phyloP scores from a whole-genome alignment of 2,888 invertebrate genomes.

The Scaptomyza caliginosa region DNA sequence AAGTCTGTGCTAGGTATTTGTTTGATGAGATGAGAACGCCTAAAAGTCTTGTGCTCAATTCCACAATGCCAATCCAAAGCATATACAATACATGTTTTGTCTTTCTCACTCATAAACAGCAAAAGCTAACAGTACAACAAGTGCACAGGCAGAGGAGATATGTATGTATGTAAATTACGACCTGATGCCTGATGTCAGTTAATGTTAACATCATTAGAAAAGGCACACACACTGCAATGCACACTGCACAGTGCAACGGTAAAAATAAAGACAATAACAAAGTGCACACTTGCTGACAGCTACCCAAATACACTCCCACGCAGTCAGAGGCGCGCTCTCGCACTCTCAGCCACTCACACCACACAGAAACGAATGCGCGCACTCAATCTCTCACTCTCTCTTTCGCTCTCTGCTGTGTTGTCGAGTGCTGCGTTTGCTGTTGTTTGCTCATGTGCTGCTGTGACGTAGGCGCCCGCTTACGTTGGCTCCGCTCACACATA shows the following conservation, averaged over 20 bases:
- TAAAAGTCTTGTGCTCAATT: conserved; percentile 18
- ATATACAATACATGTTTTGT: neutral
- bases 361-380: conserved; percentile 2
- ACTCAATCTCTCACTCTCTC: conserved; percentile 6
- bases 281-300: conserved; percentile 8
- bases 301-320: conserved; percentile 55
- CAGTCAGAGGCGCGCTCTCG: conserved; percentile 34
- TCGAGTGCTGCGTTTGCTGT: conserved; percentile 9
- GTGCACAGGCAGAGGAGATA: conserved; percentile 14
- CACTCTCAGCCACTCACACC: neutral
- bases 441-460: conserved; percentile 43
- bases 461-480: conserved; percentile 59
- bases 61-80: neutral
- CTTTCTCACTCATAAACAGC: conserved; percentile 8
- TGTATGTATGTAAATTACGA: conserved; percentile 56
- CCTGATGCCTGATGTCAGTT: conserved; percentile 60
- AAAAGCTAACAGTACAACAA: conserved; percentile 26
- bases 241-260: conserved; percentile 47
- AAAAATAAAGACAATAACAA: conserved; percentile 23
- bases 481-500: conserved; percentile 40
- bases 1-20: neutral
- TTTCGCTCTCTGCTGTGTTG: neutral
- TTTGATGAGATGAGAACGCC: conserved; percentile 1
- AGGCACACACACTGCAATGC: neutral
- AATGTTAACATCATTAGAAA: conserved; percentile 45